phyloP scores from a whole-genome alignment of 2,888 invertebrate genomes.

The Tachina fera region DNA sequence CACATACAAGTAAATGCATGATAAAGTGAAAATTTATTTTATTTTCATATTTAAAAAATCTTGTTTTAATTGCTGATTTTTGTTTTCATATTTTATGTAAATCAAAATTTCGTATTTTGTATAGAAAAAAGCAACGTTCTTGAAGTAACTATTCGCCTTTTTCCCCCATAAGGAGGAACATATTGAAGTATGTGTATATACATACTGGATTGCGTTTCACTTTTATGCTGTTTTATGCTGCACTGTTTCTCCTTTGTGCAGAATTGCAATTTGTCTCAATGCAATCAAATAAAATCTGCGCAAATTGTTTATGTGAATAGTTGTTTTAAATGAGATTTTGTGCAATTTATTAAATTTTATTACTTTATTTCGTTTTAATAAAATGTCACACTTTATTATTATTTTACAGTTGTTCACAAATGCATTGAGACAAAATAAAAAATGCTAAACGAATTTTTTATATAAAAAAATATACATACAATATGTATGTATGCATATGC shows the following conservation, averaged over 20 bases:
- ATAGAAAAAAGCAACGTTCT: no score
- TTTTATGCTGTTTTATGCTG: slow-evolving; percentile 34
- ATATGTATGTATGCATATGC: no score
- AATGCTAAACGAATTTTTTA: slow-evolving; percentile 47
- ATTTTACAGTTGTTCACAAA: slow-evolving; percentile 54
- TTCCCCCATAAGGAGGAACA: no score
- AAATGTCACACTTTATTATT: slow-evolving; percentile 69
- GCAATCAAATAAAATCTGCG: slow-evolving; percentile 41
- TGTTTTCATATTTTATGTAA: no score
- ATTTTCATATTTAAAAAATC: no score
- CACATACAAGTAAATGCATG: no score
- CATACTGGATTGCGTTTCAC: background rate
- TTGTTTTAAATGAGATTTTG: slow-evolving; percentile 18
- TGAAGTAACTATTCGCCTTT: no score
- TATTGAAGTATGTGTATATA: no score
- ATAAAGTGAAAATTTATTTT: no score
- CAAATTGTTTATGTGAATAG: slow-evolving; percentile 31
- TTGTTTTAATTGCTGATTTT: no score
- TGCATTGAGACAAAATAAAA: slow-evolving; percentile 29
- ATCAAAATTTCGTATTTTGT: no score
- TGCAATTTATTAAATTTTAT: slow-evolving; percentile 68
- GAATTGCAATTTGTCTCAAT: slow-evolving; percentile 53
- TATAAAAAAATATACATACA: background rate
- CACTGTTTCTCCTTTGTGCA: slow-evolving; percentile 50
- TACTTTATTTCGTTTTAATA: slow-evolving; percentile 68